A percentile compares a stretch with the other conserved stretches of the same genome.
phyloP scores from a whole-genome alignment of 1,140 invertebrate species.

The Myzus persicae region DNA sequence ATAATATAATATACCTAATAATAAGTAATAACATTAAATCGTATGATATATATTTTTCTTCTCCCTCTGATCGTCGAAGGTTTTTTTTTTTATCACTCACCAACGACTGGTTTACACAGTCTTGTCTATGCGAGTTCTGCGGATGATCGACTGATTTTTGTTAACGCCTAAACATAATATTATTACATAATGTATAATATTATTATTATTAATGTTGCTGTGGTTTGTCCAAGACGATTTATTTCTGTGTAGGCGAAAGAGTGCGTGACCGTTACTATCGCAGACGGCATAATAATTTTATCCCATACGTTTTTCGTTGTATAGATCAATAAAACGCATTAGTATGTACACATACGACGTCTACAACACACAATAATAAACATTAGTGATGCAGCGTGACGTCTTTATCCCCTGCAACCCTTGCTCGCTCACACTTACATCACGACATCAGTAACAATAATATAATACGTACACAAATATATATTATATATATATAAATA shows the following conservation, averaged over 20 bases:
- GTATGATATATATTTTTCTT: background rate
- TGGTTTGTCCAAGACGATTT: background rate
- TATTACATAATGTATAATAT: background rate
- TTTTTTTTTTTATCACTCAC: background rate
- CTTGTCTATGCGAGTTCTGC: background rate
- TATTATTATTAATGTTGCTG: background rate
- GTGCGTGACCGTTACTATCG: slow-evolving; percentile 19
- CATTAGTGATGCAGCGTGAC: slow-evolving; percentile 29
- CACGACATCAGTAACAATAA: background rate
- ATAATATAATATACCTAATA: slow-evolving; percentile 8
- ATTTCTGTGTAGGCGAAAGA: background rate
- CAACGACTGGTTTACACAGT: background rate
- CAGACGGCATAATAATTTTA: background rate
- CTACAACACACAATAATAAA: background rate
- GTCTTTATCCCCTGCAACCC: slow-evolving; percentile 12
- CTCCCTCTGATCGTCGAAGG: no score
- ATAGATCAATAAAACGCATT: slow-evolving; percentile 55
- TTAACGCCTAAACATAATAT: background rate
- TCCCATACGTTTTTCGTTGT: slow-evolving; percentile 15
- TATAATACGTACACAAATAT: background rate
- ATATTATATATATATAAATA: background rate
- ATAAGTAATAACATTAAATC: background rate
- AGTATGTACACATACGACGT: slow-evolving; percentile 10
- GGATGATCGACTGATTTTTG: background rate
- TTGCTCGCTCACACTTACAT: background rate